Evolutionary conservation across 2,888 invertebrate species (phyloP).

Genomic region (Archaeoteleia sp.): DNA sequence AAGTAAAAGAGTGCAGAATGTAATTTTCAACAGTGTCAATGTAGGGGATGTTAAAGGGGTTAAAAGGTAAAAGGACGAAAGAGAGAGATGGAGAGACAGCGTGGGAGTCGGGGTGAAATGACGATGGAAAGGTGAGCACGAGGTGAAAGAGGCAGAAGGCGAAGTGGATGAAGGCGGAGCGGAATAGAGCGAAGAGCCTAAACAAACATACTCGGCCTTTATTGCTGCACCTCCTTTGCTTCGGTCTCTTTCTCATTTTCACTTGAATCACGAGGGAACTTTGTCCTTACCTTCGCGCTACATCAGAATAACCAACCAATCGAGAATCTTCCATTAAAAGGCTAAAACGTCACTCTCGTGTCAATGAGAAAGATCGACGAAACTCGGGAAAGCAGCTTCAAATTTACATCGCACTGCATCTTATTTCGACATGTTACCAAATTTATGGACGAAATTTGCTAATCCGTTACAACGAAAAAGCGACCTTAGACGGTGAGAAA

Average conservation of each 20-base stretch:
- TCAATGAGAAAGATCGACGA: slow-evolving; percentile 47
- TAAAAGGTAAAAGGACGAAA: slow-evolving; percentile 43
- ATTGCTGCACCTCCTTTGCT: slow-evolving; percentile 67
- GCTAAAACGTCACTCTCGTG: slow-evolving; percentile 43
- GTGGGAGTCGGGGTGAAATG: slow-evolving; percentile 39
- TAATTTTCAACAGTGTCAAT: not conserved
- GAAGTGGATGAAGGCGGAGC: slow-evolving; percentile 50
- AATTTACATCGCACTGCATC: slow-evolving; percentile 39
- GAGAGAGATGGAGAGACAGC: slow-evolving; percentile 24
- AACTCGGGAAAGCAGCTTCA: slow-evolving; percentile 30
- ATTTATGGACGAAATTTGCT: too few relatives aligned
- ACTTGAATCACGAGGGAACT: slow-evolving; percentile 55
- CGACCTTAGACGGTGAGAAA: too few relatives aligned
- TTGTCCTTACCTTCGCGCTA: slow-evolving; percentile 54
- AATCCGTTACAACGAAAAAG: too few relatives aligned
- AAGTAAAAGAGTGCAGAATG: not conserved
- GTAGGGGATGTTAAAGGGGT: slow-evolving; percentile 39
- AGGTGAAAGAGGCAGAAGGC: slow-evolving; percentile 50
- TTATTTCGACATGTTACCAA: slow-evolving; percentile 10
- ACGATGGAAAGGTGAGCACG: slow-evolving; percentile 46
- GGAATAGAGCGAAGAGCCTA: slow-evolving; percentile 69
- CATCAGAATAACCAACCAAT: slow-evolving; percentile 51
- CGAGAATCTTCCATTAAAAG: slow-evolving; percentile 53
- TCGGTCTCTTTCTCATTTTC: slow-evolving; percentile 55
- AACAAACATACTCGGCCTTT: slow-evolving; percentile 72